phyloP scores from a whole-genome alignment of 1,140 invertebrate species.

The Tachypleus tridentatus region DNA sequence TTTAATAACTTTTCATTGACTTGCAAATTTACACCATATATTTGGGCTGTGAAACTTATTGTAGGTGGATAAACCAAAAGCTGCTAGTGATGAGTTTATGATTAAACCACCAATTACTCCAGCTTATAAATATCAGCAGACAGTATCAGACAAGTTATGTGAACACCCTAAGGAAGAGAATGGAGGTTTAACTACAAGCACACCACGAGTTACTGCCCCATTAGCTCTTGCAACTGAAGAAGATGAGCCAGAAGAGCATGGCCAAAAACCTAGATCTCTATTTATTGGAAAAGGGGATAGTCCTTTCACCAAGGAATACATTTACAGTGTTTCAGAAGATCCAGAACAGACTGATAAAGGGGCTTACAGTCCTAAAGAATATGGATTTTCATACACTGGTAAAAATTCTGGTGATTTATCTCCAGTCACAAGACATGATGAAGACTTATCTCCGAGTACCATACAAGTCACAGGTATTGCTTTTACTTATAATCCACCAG shows the following conservation, averaged over 20 bases:
- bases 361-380: slow-evolving; percentile 17
- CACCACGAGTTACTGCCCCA: too few relatives aligned
- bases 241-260: not conserved
- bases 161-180: too few relatives aligned
- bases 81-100: too few relatives aligned
- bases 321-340: slow-evolving; percentile 16
- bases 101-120: too few relatives aligned
- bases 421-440: slow-evolving; percentile 9
- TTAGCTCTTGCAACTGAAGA: not conserved
- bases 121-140: too few relatives aligned
- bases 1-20: too few relatives aligned
- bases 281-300: slow-evolving; percentile 11
- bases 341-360: slow-evolving; percentile 9
- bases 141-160: too few relatives aligned
- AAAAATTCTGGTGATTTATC: slow-evolving; percentile 9
- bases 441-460: slow-evolving; percentile 6
- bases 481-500: slow-evolving; percentile 24
- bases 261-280: slow-evolving; percentile 15
- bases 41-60: too few relatives aligned
- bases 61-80: too few relatives aligned
- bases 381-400: slow-evolving; percentile 24
- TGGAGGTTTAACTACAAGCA: too few relatives aligned
- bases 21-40: too few relatives aligned
- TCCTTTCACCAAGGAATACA: slow-evolving; percentile 17
- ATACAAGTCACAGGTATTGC: slow-evolving; percentile 21